phyloP scores from a whole-genome alignment of 2,113 vertebrate species.

The Lipophrys pholis region DNA sequence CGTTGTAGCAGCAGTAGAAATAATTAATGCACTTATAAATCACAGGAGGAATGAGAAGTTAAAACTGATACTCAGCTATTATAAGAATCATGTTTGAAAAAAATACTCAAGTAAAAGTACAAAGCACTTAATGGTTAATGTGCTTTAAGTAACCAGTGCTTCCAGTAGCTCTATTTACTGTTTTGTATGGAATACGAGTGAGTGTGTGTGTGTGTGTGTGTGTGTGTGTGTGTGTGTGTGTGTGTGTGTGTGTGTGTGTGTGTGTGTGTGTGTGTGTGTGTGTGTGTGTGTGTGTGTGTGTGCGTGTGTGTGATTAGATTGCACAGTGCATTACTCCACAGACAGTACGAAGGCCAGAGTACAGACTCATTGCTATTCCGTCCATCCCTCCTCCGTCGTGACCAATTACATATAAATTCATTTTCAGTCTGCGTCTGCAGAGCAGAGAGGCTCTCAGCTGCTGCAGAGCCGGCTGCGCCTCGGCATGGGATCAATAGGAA shows the following conservation, averaged over 20 bases:
- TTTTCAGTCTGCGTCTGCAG: slow-evolving; percentile 62
- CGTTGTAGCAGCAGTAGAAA: too few species aligned
- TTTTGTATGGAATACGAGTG: slow-evolving; percentile 5
- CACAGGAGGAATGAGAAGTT: too few species aligned
- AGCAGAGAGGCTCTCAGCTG: slow-evolving; percentile 74
- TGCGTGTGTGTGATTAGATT: slow-evolving; percentile 44
- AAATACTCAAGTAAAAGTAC: too few species aligned
- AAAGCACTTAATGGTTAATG: neutral
- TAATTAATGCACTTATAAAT: too few species aligned
- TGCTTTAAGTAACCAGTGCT: neutral
- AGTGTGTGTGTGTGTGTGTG: slow-evolving; percentile 25
- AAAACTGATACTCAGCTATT: too few species aligned
- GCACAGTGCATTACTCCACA: slow-evolving; percentile 52
- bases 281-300: neutral
- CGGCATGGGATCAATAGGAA: slow-evolving; percentile 73
- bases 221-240: slow-evolving; percentile 14
- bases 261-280: slow-evolving; percentile 18
- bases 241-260: slow-evolving; percentile 11
- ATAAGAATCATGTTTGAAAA: too few species aligned
- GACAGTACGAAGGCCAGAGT: slow-evolving; percentile 25
- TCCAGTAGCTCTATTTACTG: neutral
- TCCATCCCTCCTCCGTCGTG: slow-evolving; percentile 71
- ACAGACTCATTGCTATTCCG: slow-evolving; percentile 55
- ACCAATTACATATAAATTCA: slow-evolving; percentile 72
- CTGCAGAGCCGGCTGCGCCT: slow-evolving; percentile 52